Evolutionary conservation across 2,888 invertebrate species (phyloP).

Genomic region (Chloromyia formosa): DNA sequence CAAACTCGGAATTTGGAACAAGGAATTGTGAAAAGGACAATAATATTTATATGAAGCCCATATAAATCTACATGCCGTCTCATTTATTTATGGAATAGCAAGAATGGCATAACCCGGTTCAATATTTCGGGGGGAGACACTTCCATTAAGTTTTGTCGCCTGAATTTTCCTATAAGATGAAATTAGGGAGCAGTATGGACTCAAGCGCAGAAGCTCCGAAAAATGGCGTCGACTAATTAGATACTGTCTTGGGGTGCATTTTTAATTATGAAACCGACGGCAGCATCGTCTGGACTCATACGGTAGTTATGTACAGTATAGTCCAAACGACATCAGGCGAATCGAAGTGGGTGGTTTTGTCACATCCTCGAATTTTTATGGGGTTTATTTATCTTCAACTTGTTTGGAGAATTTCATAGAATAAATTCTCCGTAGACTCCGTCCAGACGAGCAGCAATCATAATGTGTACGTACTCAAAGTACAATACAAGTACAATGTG

Average conservation of each 20-base stretch:
- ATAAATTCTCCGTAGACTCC: background rate
- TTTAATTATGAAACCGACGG: conserved; percentile 41
- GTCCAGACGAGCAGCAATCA: too few relatives aligned
- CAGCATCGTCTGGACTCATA: background rate
- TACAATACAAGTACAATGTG: too few relatives aligned
- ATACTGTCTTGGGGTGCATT: conserved; percentile 42
- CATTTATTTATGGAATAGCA: conserved; percentile 38
- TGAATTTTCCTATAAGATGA: background rate
- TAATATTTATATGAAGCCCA: conserved; percentile 27
- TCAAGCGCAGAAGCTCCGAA: conserved; percentile 24
- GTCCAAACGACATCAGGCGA: background rate
- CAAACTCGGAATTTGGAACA: background rate
- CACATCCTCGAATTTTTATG: conserved; percentile 9
- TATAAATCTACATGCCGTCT: conserved; percentile 40
- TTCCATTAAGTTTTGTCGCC: conserved; percentile 2
- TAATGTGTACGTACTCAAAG: too few relatives aligned
- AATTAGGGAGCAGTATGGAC: background rate
- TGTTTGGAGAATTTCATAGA: background rate
- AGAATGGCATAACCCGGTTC: conserved; percentile 35
- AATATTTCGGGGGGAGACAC: conserved; percentile 34
- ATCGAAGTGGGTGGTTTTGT: background rate
- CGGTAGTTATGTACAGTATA: background rate
- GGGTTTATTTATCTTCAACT: background rate
- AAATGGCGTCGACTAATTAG: conserved; percentile 41
- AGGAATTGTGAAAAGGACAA: conserved; percentile 19